A percentile compares a stretch with the other conserved stretches of the same genome.
These are phyloP conservation scores for Brachionus plicatilis DNA, from an alignment of 1,140 invertebrate species.

Conservation along the genomic window DNA sequence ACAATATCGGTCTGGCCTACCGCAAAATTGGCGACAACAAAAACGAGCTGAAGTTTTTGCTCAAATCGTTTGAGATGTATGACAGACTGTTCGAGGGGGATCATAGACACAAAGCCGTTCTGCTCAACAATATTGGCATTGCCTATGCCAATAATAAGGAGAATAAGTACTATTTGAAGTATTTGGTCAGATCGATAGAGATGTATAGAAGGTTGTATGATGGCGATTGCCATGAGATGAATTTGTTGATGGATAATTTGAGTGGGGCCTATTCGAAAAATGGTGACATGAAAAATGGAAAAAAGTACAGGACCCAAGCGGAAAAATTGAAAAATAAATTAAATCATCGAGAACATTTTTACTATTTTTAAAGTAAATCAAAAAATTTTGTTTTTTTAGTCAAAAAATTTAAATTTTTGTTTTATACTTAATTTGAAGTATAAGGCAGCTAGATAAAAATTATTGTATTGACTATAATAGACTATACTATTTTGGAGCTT, in stretches of 20 bases:
- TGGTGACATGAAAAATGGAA: neutral
- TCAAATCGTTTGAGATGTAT: neutral
- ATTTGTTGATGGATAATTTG: neutral
- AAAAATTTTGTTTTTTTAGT: neutral
- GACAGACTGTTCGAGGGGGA: neutral
- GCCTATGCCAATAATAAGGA: conserved; percentile 25
- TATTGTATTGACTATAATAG: neutral
- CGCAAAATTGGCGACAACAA: neutral
- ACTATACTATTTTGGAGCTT: neutral
- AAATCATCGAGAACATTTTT: conserved; percentile 1
- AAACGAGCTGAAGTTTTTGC: conserved; percentile 6
- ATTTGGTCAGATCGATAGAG: conserved; percentile 15
- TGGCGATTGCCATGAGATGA: neutral
- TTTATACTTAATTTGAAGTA: neutral
- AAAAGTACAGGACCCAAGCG: neutral
- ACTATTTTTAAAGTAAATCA: neutral
- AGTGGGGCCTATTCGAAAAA: neutral
- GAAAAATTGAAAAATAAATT: neutral
- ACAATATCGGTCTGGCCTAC: conserved; percentile 15
- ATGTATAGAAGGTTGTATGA: conserved; percentile 30
- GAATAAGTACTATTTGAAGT: neutral
- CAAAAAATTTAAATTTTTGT: neutral
- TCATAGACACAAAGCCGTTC: neutral
- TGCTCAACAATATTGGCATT: neutral
- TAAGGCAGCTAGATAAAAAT: neutral